Conservation (phyloP, 2,113 vertebrate genomes). For the Oxygymnocypris stewartii region DNA sequence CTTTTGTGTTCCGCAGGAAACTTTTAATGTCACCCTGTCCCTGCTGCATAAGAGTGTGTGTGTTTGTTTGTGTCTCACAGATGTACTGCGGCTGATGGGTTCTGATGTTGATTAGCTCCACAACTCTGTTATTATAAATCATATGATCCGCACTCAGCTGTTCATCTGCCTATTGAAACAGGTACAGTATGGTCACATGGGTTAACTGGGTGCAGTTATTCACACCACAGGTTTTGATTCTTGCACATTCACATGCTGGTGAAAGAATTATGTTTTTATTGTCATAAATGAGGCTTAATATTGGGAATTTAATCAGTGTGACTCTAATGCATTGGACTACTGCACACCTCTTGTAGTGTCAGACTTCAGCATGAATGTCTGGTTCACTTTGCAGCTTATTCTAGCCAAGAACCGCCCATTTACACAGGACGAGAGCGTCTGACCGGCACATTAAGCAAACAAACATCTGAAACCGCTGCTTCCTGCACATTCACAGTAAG, state of each 20-base stretch:
- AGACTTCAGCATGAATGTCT: background rate
- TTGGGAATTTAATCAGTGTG: background rate
- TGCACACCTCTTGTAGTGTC: background rate
- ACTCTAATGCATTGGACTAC: background rate
- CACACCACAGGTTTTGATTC: background rate
- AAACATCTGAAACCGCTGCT: background rate
- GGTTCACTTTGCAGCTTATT: background rate
- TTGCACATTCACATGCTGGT: background rate
- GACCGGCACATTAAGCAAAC: background rate
- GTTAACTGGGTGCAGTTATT: background rate
- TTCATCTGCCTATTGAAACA: background rate
- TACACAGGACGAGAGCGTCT: background rate
- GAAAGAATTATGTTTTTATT: background rate
- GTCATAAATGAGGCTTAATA: background rate
- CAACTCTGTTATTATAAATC: conserved; percentile 25
- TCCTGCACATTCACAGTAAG: background rate
- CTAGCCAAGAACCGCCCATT: background rate
- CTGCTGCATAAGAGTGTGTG: conserved; percentile 15
- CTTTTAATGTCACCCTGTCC: background rate
- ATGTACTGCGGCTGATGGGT: conserved; percentile 34
- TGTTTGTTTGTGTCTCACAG: conserved; percentile 37
- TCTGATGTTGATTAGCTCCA: conserved; percentile 41
- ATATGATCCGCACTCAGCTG: background rate
- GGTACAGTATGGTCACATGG: background rate
- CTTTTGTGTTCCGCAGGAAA: background rate